Conservation (phyloP, 2,888 invertebrate species). For the Nudaria mundana region DNA sequence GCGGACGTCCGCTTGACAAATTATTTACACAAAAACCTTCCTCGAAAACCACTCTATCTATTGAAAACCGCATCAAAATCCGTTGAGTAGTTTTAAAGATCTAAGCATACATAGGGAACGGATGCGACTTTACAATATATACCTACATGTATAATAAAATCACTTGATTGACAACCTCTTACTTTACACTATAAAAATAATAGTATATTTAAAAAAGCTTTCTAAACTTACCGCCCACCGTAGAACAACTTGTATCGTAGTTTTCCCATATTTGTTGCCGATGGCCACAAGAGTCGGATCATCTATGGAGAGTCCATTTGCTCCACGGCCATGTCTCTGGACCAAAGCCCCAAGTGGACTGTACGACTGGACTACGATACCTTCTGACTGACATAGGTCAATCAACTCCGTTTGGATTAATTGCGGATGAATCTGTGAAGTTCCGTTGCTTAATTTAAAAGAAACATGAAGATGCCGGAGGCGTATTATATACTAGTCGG, state of each 20-base stretch:
- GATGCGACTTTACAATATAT: not conserved
- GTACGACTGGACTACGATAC: conserved; percentile 84
- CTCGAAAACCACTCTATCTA: no score
- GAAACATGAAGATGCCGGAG: no score
- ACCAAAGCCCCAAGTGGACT: conserved; percentile 84
- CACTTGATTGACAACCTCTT: no score
- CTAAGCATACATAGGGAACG: no score
- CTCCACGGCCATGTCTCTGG: conserved; percentile 55
- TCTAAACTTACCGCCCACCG: conserved; percentile 82
- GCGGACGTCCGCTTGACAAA: no score
- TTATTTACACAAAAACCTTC: no score
- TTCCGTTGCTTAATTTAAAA: no score
- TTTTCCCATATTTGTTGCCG: conserved; percentile 83
- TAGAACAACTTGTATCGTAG: conserved; percentile 82
- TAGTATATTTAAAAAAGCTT: not conserved
- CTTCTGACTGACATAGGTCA: conserved; percentile 79
- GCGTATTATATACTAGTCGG: no score
- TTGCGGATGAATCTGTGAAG: conserved; percentile 80
- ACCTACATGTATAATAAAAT: not conserved
- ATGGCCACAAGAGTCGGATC: conserved; percentile 78
- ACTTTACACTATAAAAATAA: no score
- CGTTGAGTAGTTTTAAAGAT: no score
- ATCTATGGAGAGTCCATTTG: conserved; percentile 72
- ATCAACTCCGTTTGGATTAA: conserved; percentile 83
- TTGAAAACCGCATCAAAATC: no score